Conservation (phyloP, 2,888 invertebrate genomes). For the Atethmia centrago region DNA sequence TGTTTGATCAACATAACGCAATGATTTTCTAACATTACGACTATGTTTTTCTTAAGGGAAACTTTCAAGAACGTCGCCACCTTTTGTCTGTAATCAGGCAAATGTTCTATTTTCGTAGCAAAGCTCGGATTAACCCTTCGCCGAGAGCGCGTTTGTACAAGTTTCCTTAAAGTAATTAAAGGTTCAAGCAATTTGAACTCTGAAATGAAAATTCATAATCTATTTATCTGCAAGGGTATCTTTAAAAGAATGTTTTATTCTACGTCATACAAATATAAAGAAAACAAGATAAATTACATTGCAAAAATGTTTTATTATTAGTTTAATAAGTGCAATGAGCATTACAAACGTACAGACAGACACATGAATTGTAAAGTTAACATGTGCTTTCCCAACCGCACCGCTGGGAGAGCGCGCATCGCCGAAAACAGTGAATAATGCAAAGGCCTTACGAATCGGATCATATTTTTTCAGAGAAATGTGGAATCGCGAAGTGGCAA, state of each 20-base stretch:
- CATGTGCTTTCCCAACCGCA: slow-evolving; percentile 59
- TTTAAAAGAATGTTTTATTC: slow-evolving; percentile 65
- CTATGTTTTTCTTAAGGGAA: slow-evolving; percentile 48
- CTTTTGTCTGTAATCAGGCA: slow-evolving; percentile 74
- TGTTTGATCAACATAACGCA: not conserved
- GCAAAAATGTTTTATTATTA: slow-evolving; percentile 33
- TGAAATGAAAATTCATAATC: slow-evolving; percentile 82
- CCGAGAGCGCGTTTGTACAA: slow-evolving; percentile 81
- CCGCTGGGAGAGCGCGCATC: slow-evolving; percentile 68
- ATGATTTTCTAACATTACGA: slow-evolving; percentile 24
- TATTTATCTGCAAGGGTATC: slow-evolving; percentile 77
- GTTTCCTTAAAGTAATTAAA: slow-evolving; percentile 86
- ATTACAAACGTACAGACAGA: slow-evolving; percentile 24
- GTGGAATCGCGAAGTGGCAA: slow-evolving; percentile 90
- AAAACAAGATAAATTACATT: slow-evolving; percentile 25
- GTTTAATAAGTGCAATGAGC: slow-evolving; percentile 28
- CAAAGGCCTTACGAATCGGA: slow-evolving; percentile 83
- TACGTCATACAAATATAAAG: slow-evolving; percentile 29
- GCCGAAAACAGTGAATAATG: slow-evolving; percentile 84
- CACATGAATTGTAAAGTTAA: slow-evolving; percentile 54
- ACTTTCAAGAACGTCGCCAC: slow-evolving; percentile 65
- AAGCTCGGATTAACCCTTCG: slow-evolving; percentile 81
- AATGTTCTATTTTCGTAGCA: slow-evolving; percentile 83
- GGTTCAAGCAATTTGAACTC: slow-evolving; percentile 84
- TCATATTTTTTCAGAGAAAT: slow-evolving; percentile 86